Base-by-base conservation (phyloP, 2,797 vertebrate genomes). In the Ptychobarbus kaznakovi region DNA sequence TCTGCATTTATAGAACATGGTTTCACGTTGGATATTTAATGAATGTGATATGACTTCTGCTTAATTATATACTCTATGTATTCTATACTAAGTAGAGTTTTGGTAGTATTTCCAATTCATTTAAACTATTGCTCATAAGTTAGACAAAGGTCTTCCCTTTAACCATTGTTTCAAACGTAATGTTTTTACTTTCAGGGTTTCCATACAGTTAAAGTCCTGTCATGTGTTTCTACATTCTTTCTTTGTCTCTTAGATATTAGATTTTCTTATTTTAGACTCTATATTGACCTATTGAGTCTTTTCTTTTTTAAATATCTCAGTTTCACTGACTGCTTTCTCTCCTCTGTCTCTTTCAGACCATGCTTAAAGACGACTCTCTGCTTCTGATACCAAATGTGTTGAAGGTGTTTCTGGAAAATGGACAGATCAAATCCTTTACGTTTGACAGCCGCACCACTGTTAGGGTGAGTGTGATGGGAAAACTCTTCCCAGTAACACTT, bases 341-440 rank as follows among this genome's bases (percentile, higher is more conserved):
- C 1, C 0, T 89, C 70, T 93, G 80, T 72, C 75, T 70, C 56
- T 44, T 8, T 6, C 78, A 96, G 96, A 96, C 95, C 90, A 99
- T 99, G 98, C 95, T 99, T 94, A 99, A 99, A 95, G 98, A 99
- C 94, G 97, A 99, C 93, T 97, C 98, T 80, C 95, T 99, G 91
- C 97, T 99, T 86, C 97, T 99, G 91, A 99, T 99, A 93, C 97
- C 98, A 92, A 99, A 99, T 18, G 97, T 99, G 91, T 92, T 99
- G 93, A 99, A 99, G 95, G 98, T 99, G 92, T 99, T 99, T 94
- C 94, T 99, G 94, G 98, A 99, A 95, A 99, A 99, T 80, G 98
- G 98, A 86, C 98, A 99, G 92, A 99, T 99, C 92, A 99, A 99
- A 94, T 99, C 98, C 76, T 99, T 99, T 92, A 99, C 98, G 0